Conservation (phyloP, 1,140 invertebrate genomes). For the Eufriesea mexicana region DNA sequence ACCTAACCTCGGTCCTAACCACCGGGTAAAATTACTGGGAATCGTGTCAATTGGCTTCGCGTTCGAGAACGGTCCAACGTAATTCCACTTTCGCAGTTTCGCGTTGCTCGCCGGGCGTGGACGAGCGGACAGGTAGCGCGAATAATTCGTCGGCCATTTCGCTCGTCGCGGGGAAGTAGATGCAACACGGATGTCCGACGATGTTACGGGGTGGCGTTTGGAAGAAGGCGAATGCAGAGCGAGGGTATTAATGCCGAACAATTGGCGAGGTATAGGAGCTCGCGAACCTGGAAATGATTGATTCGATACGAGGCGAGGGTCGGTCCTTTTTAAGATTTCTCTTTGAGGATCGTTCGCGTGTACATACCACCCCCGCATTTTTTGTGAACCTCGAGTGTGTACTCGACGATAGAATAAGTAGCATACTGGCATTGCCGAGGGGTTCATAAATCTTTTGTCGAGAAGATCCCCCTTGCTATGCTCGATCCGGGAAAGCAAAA, state of each 20-base stretch:
- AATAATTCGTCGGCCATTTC: too few relatives aligned
- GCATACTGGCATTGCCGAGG: slow-evolving; percentile 68
- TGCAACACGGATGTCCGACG: too few relatives aligned
- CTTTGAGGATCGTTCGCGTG: slow-evolving; percentile 63
- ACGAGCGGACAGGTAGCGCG: neutral
- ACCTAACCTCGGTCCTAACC: slow-evolving; percentile 62
- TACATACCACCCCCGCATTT: slow-evolving; percentile 58
- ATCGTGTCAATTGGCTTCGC: slow-evolving; percentile 66
- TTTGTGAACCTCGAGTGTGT: slow-evolving; percentile 70
- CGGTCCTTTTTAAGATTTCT: slow-evolving; percentile 50
- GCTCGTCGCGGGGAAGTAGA: too few relatives aligned
- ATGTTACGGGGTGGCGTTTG: too few relatives aligned
- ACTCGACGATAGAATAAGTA: slow-evolving; percentile 74
- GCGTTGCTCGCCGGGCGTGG: neutral
- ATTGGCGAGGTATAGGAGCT: slow-evolving; percentile 23
- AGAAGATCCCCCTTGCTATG: slow-evolving; percentile 62
- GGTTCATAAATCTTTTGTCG: slow-evolving; percentile 76
- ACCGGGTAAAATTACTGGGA: slow-evolving; percentile 65
- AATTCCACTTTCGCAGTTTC: slow-evolving; percentile 13
- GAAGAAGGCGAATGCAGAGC: neutral
- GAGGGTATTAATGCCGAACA: slow-evolving; percentile 17
- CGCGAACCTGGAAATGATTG: slow-evolving; percentile 48
- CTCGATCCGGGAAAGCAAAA: slow-evolving; percentile 72
- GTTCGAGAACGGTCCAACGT: slow-evolving; percentile 15
- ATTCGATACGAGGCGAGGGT: slow-evolving; percentile 42